These are phyloP conservation scores for Oxystoma pomonae DNA, from an alignment of 2,888 invertebrate species.

Conservation along the genomic window DNA sequence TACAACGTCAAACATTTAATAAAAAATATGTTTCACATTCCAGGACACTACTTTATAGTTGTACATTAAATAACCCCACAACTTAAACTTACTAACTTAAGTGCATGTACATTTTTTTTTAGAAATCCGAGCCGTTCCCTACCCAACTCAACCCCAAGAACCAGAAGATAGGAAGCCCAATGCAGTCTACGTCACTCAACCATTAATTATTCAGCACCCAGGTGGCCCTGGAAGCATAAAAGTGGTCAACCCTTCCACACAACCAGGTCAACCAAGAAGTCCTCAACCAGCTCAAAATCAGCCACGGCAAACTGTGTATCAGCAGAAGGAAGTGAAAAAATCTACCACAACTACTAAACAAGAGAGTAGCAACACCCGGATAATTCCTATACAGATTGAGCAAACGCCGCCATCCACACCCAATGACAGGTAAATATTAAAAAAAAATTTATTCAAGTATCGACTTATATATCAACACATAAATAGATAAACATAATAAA, in stretches of 20 bases:
- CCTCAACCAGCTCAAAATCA: slow-evolving; percentile 14
- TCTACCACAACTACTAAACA: slow-evolving; percentile 30
- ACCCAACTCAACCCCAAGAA: slow-evolving; percentile 28
- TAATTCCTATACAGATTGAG: slow-evolving; percentile 68
- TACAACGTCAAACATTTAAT: too few relatives aligned
- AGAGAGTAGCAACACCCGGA: slow-evolving; percentile 44
- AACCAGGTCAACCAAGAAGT: neutral
- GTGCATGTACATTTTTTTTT: too few relatives aligned
- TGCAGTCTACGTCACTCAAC: slow-evolving; percentile 41
- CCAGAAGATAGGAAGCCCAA: slow-evolving; percentile 36
- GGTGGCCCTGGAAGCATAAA: slow-evolving; percentile 21
- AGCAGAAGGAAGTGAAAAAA: slow-evolving; percentile 29
- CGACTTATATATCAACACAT: too few relatives aligned
- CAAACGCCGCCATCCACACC: slow-evolving; percentile 37
- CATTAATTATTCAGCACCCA: slow-evolving; percentile 40
- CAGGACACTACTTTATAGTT: too few relatives aligned
- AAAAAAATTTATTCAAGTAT: too few relatives aligned
- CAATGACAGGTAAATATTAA: slow-evolving; percentile 33
- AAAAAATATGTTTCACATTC: too few relatives aligned
- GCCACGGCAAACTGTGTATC: slow-evolving; percentile 30
- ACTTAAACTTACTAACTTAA: too few relatives aligned
- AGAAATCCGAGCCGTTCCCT: slow-evolving; percentile 19
- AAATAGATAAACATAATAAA: too few relatives aligned
- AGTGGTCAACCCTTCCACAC: neutral
- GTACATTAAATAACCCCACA: too few relatives aligned